These are phyloP conservation scores for Asbolus verrucosus DNA, from an alignment of 1,140 invertebrate genomes.

Conservation along the genomic window DNA sequence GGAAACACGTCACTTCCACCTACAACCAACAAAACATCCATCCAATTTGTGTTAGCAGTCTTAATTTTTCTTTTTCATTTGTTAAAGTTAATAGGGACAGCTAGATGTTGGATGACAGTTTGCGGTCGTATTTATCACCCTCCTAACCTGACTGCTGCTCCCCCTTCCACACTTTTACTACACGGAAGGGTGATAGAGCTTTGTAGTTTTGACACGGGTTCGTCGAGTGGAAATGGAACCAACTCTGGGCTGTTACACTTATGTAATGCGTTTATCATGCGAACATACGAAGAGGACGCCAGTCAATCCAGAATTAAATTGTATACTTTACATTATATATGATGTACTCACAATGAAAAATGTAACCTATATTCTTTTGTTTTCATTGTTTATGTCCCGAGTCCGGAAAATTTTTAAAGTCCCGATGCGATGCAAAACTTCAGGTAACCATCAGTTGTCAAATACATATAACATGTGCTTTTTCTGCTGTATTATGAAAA, in stretches of 20 bases:
- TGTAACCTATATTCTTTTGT: slow-evolving; percentile 32
- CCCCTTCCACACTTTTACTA: not conserved
- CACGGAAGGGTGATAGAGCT: slow-evolving; percentile 33
- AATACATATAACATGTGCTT: no score
- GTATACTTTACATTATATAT: slow-evolving; percentile 37
- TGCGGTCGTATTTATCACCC: slow-evolving; percentile 11
- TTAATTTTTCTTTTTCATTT: slow-evolving; percentile 8
- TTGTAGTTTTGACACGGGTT: slow-evolving; percentile 45
- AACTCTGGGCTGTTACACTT: slow-evolving; percentile 39
- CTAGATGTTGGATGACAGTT: slow-evolving; percentile 18
- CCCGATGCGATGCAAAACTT: not conserved
- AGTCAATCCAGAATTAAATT: slow-evolving; percentile 37
- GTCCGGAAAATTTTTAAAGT: slow-evolving; percentile 4
- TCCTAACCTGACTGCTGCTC: not conserved
- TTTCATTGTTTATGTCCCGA: slow-evolving; percentile 21
- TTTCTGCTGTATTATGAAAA: no score
- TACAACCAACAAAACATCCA: not conserved
- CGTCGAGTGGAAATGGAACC: slow-evolving; percentile 37
- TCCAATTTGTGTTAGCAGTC: not conserved
- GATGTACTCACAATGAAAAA: slow-evolving; percentile 39
- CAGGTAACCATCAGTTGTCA: no score
- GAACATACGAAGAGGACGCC: slow-evolving; percentile 21
- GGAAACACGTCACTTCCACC: not conserved
- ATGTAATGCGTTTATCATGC: slow-evolving; percentile 37
- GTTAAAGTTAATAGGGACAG: slow-evolving; percentile 9